Base-by-base conservation (phyloP, 1,140 invertebrate genomes). In the Diabrotica undecimpunctata region DNA sequence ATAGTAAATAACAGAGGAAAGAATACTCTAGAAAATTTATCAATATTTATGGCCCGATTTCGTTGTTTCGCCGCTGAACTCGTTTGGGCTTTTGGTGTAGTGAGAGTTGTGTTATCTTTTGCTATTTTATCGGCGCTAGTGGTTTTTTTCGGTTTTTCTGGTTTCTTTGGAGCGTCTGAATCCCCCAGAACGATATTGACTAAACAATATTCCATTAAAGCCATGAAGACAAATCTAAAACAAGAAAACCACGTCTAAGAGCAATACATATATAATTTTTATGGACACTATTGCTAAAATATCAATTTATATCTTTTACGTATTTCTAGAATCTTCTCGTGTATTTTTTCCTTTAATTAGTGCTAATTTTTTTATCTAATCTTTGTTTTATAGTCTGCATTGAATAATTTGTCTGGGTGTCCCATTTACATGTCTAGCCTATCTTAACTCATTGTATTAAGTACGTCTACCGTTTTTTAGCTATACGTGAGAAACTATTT, bases 161-260 rank as follows among this genome's bases (percentile, higher is more conserved):
- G 76, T 9, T 81, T 81, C 74, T 87, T 84, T 0, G 81, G 81
- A 0, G 81, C 80, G 65, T 88, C 87, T 7, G 85, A 86, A 71
- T 92, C 90, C 1, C 90, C 90, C 4, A 95, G 82, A 0, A 95
- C 90, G 54, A 95, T 94, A 73, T 95, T 95, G 2, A 96, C 92
- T 66, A 96, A 79, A 72, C 93, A 95, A 77, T 95, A 96, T 78
- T 96, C 94, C 94, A 96, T 95, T 41, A 96, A 78, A 5, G 94
- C 93, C 88, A 95, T 90, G 77, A 96, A 96, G 72, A 96, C 94
- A 80, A 96, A 94, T 39, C 86, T 88, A 74, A 41, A 79, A 67
- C 13, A 54, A 5, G 6, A 25, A 58, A 54, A 37, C 63, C 36
- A 57, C 0, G 9, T 6, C 6, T 46, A 10, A 25, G 25, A 25